These are phyloP conservation scores for Polylopha cassiicola DNA, from an alignment of 2,888 invertebrate species.

Conservation along the genomic window DNA sequence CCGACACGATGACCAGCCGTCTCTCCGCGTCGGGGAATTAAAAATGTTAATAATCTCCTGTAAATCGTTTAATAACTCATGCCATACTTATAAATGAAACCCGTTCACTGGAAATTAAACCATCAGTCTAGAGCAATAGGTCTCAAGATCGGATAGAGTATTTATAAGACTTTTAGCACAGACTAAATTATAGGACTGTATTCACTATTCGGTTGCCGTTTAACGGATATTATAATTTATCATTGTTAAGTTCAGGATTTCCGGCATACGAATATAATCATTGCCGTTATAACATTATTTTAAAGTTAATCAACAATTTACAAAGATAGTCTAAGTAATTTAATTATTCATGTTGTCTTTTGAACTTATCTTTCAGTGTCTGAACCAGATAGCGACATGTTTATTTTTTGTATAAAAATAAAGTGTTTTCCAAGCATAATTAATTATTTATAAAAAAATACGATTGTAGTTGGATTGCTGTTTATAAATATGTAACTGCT, in stretches of 20 bases:
- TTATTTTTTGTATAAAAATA: too few species aligned
- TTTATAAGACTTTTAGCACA: neutral
- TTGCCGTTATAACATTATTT: too few species aligned
- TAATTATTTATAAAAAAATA: too few species aligned
- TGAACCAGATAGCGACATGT: too few species aligned
- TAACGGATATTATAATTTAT: constrained; percentile 2
- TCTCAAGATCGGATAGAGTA: neutral
- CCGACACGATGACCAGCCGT: too few species aligned
- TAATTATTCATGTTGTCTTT: too few species aligned
- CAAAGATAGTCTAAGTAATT: too few species aligned
- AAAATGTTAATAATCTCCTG: constrained; percentile 3
- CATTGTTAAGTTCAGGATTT: neutral
- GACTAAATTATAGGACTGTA: neutral
- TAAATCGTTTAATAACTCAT: constrained; percentile 2
- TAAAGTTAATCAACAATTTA: too few species aligned
- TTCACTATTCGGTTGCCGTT: constrained; percentile 1
- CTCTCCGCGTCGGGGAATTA: neutral
- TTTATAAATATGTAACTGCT: too few species aligned
- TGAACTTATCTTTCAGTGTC: too few species aligned
- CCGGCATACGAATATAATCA: neutral
- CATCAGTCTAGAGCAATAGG: constrained; percentile 2
- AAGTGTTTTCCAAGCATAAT: too few species aligned
- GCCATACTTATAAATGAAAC: constrained; percentile 1
- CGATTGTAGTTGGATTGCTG: too few species aligned
- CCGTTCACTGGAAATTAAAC: constrained; percentile 4